Conservation (phyloP, 2,113 vertebrate species). For the Chiloscyllium plagiosum region DNA sequence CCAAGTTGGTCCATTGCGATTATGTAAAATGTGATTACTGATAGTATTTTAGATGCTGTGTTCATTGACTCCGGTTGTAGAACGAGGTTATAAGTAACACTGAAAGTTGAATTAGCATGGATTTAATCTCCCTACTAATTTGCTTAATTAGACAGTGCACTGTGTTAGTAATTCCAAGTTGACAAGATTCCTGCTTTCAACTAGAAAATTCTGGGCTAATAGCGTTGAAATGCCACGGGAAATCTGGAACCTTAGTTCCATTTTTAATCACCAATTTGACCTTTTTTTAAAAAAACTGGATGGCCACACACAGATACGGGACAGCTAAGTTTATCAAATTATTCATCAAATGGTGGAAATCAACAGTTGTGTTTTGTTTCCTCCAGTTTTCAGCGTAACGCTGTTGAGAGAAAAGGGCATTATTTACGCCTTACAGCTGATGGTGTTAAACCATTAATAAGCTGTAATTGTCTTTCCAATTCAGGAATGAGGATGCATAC, state of each 20-base stretch:
- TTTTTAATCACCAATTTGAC: not conserved
- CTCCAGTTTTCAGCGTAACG: not conserved
- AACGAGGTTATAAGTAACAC: not conserved
- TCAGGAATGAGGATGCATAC: slow-evolving; percentile 46
- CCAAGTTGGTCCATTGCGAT: not conserved
- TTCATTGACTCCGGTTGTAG: not conserved
- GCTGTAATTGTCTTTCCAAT: slow-evolving; percentile 23
- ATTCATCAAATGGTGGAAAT: not conserved
- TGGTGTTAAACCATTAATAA: slow-evolving; percentile 30
- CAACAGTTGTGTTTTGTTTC: not conserved
- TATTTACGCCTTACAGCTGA: not conserved
- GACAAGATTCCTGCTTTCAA: not conserved
- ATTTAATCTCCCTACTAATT: slow-evolving; percentile 30
- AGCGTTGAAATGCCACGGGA: not conserved
- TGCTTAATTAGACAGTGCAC: not conserved
- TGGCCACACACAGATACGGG: not conserved
- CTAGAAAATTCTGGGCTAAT: not conserved
- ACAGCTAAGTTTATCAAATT: not conserved
- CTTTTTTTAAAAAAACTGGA: not conserved
- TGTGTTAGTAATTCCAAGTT: not conserved
- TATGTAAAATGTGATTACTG: not conserved
- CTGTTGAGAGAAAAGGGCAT: not conserved
- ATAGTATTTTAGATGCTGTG: not conserved
- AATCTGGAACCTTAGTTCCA: not conserved
- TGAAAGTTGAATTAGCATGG: not conserved